Evolutionary conservation across 1,140 invertebrate species (phyloP).

Genomic region (Neomicropteryx cornuta): DNA sequence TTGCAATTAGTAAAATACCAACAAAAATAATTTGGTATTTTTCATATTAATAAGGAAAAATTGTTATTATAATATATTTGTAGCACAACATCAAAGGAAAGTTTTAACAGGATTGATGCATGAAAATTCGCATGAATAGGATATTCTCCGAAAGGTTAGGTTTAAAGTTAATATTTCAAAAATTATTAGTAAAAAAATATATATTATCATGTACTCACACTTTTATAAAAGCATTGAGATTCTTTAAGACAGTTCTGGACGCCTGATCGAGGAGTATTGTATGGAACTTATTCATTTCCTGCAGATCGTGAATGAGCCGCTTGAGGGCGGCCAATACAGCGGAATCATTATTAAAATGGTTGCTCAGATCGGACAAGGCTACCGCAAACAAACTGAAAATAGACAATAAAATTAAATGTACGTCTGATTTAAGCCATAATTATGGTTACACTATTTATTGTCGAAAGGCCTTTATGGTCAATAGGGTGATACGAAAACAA

Average conservation of each 20-base stretch:
- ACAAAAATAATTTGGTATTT: no score
- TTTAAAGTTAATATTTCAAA: no score
- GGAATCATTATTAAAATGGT: conserved; percentile 64
- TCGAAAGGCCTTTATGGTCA: no score
- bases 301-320: conserved; percentile 61
- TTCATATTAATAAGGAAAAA: no score
- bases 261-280: conserved; percentile 84
- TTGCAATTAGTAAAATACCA: no score
- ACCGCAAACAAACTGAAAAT: conserved; percentile 61
- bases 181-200: conserved; percentile 5
- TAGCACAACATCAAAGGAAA: conserved; percentile 1
- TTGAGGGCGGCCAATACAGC: conserved; percentile 56
- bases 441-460: no score
- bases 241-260: conserved; percentile 77
- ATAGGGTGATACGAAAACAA: no score
- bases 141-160: not conserved
- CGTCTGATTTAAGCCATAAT: no score
- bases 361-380: conserved; percentile 71
- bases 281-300: conserved; percentile 88
- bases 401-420: no score
- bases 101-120: conserved; percentile 2
- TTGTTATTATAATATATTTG: conserved; percentile 4
- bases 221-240: conserved; percentile 79
- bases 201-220: conserved; percentile 44
- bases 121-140: conserved; percentile 1